phyloP scores from a whole-genome alignment of 1,140 invertebrate species.

The Dendroctonus ponderosae region DNA sequence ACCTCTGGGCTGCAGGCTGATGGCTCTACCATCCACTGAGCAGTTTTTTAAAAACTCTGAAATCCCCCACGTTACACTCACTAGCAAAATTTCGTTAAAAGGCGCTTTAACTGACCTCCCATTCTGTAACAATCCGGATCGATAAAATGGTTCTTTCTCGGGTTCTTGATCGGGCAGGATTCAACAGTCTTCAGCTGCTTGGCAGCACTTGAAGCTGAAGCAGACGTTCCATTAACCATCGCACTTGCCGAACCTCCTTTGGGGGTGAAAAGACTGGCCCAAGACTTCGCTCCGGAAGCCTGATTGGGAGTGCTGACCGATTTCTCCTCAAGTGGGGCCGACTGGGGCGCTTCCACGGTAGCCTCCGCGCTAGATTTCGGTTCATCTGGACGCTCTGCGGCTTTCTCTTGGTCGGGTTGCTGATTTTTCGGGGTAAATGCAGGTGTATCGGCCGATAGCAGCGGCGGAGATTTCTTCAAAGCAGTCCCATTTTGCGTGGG shows the following conservation, averaged over 20 bases:
- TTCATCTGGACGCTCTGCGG: too few species aligned
- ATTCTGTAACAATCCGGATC: conserved; percentile 65
- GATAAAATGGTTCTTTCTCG: conserved; percentile 47
- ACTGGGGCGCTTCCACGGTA: conserved; percentile 1
- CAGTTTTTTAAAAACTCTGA: conserved; percentile 71
- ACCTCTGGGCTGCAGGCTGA: conserved; percentile 79
- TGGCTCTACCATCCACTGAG: conserved; percentile 69
- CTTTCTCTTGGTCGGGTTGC: neutral
- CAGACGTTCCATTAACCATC: conserved; percentile 11
- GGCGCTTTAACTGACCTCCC: conserved; percentile 57
- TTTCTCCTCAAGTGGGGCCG: conserved; percentile 5
- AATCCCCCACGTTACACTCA: conserved; percentile 44
- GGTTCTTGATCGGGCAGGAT: conserved; percentile 43
- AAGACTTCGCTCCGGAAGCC: conserved; percentile 38
- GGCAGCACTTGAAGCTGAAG: too few species aligned
- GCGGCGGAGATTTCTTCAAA: neutral
- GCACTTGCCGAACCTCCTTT: conserved; percentile 11
- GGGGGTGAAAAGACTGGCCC: conserved; percentile 47
- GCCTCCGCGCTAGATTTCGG: neutral
- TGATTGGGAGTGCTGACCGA: neutral
- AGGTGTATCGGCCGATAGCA: conserved; percentile 21
- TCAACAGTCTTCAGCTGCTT: conserved; percentile 33
- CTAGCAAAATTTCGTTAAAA: neutral
- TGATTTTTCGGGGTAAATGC: conserved; percentile 24
- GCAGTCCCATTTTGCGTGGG: conserved; percentile 1